Percentiles rank a stretch among this genome's conserved stretches.
Evolutionary conservation across 2,888 invertebrate genomes (phyloP).

Genomic region (Bedellia somnulentella): DNA sequence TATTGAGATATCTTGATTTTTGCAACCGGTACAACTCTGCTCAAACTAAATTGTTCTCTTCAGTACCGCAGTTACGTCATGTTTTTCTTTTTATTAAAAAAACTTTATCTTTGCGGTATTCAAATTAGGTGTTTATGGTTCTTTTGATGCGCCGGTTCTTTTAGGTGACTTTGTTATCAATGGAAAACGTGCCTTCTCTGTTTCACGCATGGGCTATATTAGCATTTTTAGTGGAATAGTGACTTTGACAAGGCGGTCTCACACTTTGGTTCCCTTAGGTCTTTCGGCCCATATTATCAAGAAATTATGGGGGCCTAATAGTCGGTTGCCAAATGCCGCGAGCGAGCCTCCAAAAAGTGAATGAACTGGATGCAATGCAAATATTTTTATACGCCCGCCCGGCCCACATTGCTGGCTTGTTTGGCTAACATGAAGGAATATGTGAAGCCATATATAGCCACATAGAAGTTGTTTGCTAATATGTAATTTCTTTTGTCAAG

Average conservation of each 20-base stretch:
- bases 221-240: no score
- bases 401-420: no score
- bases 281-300: slow-evolving; percentile 9
- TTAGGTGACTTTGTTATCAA: no score
- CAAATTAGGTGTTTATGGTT: slow-evolving; percentile 6
- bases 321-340: slow-evolving; percentile 10
- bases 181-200: neutral
- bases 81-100: no score
- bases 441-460: no score
- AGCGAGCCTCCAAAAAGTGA: slow-evolving; percentile 10
- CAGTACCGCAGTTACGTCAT: no score
- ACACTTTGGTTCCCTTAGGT: slow-evolving; percentile 12
- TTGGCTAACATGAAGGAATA: no score
- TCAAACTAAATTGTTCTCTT: slow-evolving; percentile 3
- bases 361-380: slow-evolving; percentile 10
- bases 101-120: no score
- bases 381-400: no score
- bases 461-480: no score
- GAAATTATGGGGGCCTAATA: slow-evolving; percentile 12
- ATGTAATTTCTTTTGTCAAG: no score
- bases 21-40: slow-evolving; percentile 1
- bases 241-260: slow-evolving; percentile 14
- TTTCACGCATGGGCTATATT: slow-evolving; percentile 1
- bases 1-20: slow-evolving; percentile 13
- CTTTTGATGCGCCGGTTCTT: slow-evolving; percentile 6